Evolutionary conservation across 1,140 invertebrate species (phyloP), one percentile per base, ranked within the genome.

Genomic region (Ips nitidus): DNA sequence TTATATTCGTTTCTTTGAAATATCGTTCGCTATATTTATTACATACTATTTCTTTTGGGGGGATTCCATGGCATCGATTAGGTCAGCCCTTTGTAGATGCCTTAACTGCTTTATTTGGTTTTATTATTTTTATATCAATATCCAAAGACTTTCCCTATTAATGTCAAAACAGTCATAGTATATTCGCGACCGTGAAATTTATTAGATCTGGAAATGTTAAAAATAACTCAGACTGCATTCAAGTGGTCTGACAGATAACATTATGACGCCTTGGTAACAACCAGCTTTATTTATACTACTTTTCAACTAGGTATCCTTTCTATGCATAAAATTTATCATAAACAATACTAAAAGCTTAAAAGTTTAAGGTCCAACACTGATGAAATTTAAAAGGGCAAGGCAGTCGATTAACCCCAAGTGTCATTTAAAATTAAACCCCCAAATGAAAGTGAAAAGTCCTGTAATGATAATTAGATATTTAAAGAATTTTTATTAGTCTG

Each of bases 401-500:
- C 60, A 70, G 61, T 70, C 69, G 69, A 70, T 70, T 70, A 70
- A 70, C 69, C 69, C 69, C 69, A 70, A 70, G 69, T 70, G 69
- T 70, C 69, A 70, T 70, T 70, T 70, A 70, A 70, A 65, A 70
- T 70, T 70, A 70, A 70, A 70, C 61, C 62, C 69, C 69, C 59
- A 68, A 22, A 71, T 67, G 70, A 71, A 71, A 71, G 70, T 71
- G 70, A 67, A 71, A 71, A 71, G 64, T 71, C 70, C 70, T 71
- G 70, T 71, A 67, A 71, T 67, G 70, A 71, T 71, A 67, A 71
- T 71, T 71, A 66, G 64, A 71, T 71, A 71, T 71, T 71, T 71
- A 67, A 71, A 71, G 70, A 71, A 71, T 62, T 71, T 71, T 70
- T 70, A 70, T 70, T 70, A 70, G 69, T 65, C 69, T 66, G 65